Percentiles rank a stretch among this genome's conserved stretches.
Evolutionary conservation across 2,797 vertebrate species (phyloP).

Genomic region (Hephaestus fuliginosus): DNA sequence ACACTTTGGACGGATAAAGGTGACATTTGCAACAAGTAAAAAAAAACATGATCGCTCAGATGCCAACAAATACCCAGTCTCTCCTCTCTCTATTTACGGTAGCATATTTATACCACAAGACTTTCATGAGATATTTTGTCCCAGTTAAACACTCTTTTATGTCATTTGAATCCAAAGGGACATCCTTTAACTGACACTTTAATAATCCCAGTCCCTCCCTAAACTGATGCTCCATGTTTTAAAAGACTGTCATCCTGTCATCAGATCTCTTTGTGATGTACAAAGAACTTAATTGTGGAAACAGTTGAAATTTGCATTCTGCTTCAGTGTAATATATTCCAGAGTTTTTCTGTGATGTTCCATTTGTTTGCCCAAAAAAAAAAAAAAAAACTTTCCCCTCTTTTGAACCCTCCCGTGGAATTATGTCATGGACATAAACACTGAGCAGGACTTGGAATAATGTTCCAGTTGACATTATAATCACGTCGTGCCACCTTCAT

Average conservation of each 20-base stretch:
- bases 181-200: slow-evolving; percentile 26
- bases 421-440: slow-evolving; percentile 77
- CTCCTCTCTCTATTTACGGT: slow-evolving; percentile 14
- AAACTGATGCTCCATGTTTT: slow-evolving; percentile 17
- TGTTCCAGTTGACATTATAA: slow-evolving; percentile 78
- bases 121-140: neutral
- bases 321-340: slow-evolving; percentile 69
- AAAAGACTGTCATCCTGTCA: slow-evolving; percentile 37
- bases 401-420: slow-evolving; percentile 56
- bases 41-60: neutral
- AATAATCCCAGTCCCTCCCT: slow-evolving; percentile 25
- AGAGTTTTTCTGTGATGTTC: slow-evolving; percentile 65
- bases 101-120: slow-evolving; percentile 9
- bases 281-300: slow-evolving; percentile 56
- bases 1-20: slow-evolving; percentile 19
- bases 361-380: slow-evolving; percentile 45
- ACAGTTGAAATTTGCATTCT: slow-evolving; percentile 44
- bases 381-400: slow-evolving; percentile 53
- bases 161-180: slow-evolving; percentile 17
- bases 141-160: slow-evolving; percentile 14
- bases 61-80: slow-evolving; percentile 20
- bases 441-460: slow-evolving; percentile 62
- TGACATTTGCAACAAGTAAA: slow-evolving; percentile 38
- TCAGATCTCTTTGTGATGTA: slow-evolving; percentile 11
- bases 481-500: slow-evolving; percentile 62